Evolutionary conservation across 2,113 vertebrate species (phyloP), one percentile per base, ranked within the genome.

Genomic region (Leuciscus idus): DNA sequence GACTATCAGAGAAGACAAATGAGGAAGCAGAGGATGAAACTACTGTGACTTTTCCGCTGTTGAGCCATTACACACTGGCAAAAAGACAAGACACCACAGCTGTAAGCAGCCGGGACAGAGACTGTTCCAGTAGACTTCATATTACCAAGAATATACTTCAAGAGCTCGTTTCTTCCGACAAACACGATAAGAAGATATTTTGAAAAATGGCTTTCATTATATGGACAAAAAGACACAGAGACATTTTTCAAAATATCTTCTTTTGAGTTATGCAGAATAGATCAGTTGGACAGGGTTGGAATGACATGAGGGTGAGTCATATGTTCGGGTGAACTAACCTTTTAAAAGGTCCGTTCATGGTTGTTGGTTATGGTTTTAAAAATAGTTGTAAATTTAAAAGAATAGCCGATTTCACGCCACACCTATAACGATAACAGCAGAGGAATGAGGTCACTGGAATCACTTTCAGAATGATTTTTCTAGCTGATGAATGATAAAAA

Each of bases 11-110:
- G 17, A 55, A 55, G 50, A 77, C 75, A 77, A 55, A 55, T 17
- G 26, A 33, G 50, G 26, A 77, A 77, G 26, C 33, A 4, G 8
- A 75, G 73, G 73, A 75, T 75, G 26, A 77, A 77, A 77, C 50
- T 28, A 55, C 26, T 77, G 75, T 52, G 9, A 77, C 50, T 30
- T 77, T 77, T 77, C 43, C 6, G 2, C 43, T 15, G 15, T 77
- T 11, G 48, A 19, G 26, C 28, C 26, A 28, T 30, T 33, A 30
- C 50, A 77, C 75, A 33, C 73, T 75, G 73, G 43, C 43, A 77
- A 77, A 77, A 23, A 30, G 50, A 77, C 75, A 77, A 36, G 17
- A 77, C 15, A 2, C 17, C 46, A 55, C 48, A 77, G 75, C 75
- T 77, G 50, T 55, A 55, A 30, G 28, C 17, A 75, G 73, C 73